phyloP scores from a whole-genome alignment of 2,888 invertebrate species.

The Lepas anatifera region DNA sequence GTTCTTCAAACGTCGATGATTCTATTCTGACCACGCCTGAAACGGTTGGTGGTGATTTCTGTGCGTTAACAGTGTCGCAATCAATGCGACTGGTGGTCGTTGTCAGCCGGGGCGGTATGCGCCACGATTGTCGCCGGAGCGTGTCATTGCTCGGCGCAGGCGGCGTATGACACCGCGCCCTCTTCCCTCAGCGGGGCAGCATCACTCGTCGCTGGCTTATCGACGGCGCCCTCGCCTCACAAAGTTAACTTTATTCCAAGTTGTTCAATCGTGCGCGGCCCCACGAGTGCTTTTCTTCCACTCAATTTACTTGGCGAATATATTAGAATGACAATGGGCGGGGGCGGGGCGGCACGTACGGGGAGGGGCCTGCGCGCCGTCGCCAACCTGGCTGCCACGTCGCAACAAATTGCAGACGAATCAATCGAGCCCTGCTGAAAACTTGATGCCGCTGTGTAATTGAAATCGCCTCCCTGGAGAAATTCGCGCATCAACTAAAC shows the following conservation, averaged over 20 bases:
- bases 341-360: not conserved
- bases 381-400: not conserved
- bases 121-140: not conserved
- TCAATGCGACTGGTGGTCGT: not conserved
- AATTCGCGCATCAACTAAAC: slow-evolving; percentile 10
- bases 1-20: no score
- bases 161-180: no score
- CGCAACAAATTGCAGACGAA: slow-evolving; percentile 1
- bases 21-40: no score
- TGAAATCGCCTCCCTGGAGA: slow-evolving; percentile 9
- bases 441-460: slow-evolving; percentile 10
- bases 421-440: not conserved
- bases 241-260: slow-evolving; percentile 6
- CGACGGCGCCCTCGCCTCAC: not conserved
- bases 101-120: not conserved
- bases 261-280: slow-evolving; percentile 6
- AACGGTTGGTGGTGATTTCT: no score
- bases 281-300: slow-evolving; percentile 9
- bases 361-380: not conserved
- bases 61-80: no score
- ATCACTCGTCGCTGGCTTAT: not conserved
- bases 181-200: not conserved
- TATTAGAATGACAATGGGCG: slow-evolving; percentile 9
- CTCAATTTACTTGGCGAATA: slow-evolving; percentile 5
- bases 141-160: not conserved